Percentiles rank a stretch among this genome's conserved stretches.
Conservation (phyloP, 2,113 vertebrate species). For the Guaruba guarouba region DNA sequence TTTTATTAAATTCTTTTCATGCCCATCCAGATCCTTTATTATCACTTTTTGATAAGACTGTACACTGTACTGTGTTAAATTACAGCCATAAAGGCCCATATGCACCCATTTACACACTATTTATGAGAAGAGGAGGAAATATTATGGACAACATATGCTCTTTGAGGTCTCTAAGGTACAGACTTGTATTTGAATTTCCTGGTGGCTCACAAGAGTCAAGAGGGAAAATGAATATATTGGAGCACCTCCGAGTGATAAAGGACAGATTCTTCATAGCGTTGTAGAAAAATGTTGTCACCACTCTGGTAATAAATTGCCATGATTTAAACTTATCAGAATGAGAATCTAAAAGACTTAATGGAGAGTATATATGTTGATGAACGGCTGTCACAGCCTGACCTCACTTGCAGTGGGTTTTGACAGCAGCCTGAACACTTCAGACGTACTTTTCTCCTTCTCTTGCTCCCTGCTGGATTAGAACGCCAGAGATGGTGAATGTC, state of each 20-base stretch:
- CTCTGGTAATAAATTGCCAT: constrained; percentile 1
- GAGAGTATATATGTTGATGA: neutral
- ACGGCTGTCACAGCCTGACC: neutral
- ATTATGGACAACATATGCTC: neutral
- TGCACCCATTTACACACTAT: neutral
- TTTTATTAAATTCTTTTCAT: neutral
- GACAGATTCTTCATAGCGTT: neutral
- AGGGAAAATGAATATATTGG: neutral
- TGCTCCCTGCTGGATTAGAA: neutral
- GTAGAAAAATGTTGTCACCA: neutral
- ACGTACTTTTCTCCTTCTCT: neutral
- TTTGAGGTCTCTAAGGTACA: neutral
- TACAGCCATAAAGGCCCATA: neutral
- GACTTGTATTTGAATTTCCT: neutral
- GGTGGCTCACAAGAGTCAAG: neutral
- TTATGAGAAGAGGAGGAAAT: neutral
- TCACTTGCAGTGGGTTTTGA: neutral
- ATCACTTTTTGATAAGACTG: neutral
- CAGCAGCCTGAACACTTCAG: neutral
- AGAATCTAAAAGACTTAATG: neutral
- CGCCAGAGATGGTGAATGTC: neutral
- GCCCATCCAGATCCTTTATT: neutral
- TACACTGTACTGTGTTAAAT: neutral
- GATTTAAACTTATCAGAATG: neutral
- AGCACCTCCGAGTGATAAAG: neutral